These are phyloP conservation scores for Eulemur coronatus DNA, from an alignment of 2,797 vertebrate genomes.

Conservation along the genomic window DNA sequence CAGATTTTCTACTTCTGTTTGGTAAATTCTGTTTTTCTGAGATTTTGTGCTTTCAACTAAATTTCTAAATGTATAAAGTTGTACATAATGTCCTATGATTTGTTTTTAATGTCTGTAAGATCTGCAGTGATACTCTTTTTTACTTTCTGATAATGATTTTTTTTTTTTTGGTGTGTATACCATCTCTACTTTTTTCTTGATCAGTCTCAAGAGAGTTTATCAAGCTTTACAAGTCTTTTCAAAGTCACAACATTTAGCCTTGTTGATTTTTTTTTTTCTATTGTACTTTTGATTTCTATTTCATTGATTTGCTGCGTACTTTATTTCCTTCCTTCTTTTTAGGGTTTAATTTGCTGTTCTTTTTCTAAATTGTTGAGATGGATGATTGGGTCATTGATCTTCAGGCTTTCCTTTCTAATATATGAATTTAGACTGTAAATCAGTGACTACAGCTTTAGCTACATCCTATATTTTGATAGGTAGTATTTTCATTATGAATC, in stretches of 20 bases:
- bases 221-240: not conserved
- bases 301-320: not conserved
- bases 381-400: not conserved
- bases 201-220: not conserved
- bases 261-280: not conserved
- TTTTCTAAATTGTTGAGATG: not conserved
- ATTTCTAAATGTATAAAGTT: not conserved
- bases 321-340: not conserved
- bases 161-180: not conserved
- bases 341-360: not conserved
- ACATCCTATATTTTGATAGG: not conserved
- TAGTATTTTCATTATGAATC: not conserved
- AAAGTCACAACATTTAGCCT: not conserved
- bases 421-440: not conserved
- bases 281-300: not conserved
- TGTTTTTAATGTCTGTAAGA: not conserved
- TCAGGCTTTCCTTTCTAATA: not conserved
- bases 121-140: not conserved
- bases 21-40: not conserved
- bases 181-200: not conserved
- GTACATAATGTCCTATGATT: not conserved
- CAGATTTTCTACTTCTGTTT: not conserved
- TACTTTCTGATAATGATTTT: not conserved
- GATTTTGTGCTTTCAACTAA: not conserved
- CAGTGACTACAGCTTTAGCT: not conserved